Base-by-base conservation (phyloP, 2,797 vertebrate species). In the Moxostoma hubbsi region DNA sequence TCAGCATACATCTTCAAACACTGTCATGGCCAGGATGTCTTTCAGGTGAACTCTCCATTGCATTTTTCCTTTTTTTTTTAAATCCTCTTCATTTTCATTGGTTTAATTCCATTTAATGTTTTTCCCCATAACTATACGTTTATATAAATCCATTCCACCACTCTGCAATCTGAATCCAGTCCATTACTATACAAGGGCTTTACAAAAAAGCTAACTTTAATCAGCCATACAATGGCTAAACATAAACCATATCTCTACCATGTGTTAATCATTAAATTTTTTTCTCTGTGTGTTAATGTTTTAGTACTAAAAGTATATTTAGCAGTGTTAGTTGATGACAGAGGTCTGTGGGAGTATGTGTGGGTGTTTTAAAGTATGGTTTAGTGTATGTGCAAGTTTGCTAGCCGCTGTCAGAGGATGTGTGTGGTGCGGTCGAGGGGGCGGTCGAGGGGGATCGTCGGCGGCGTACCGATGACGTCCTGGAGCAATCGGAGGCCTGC, bases 171-270 rank as follows among this genome's bases (percentile, higher is more conserved):
- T 87, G 88, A 85, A 90, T 89, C 87, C 87, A 85, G 89, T 90
- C 85, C 80, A 85, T 91, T 88, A 88, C 85, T 86, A 88, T 90
- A 90, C 87, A 89, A 88, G 87, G 89, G 89, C 89, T 90, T 90
- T 90, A 90, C 85, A 90, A 90, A 92, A 93, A 92, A 91, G 89
- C 90, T 92, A 92, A 90, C 80, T 86, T 89, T 88, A 83, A 89
- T 89, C 75, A 89, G 93, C 93, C 93, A 93, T 90, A 93, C 90
- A 87, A 94, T 92, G 93, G 93, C 93, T 91, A 93, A 91, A 91
- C 89, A 85, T 85, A 83, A 91, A 86, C 81, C 77, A 85, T 89
- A 53, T 73, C 89, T 89, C 87, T 89, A 82, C 80, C 83, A 83
- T 89, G 82, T 82, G 81, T 84, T 74, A 86, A 73, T 83, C 75